Evolutionary conservation across 1,140 invertebrate genomes (phyloP).

Genomic region (Lithobius niger): DNA sequence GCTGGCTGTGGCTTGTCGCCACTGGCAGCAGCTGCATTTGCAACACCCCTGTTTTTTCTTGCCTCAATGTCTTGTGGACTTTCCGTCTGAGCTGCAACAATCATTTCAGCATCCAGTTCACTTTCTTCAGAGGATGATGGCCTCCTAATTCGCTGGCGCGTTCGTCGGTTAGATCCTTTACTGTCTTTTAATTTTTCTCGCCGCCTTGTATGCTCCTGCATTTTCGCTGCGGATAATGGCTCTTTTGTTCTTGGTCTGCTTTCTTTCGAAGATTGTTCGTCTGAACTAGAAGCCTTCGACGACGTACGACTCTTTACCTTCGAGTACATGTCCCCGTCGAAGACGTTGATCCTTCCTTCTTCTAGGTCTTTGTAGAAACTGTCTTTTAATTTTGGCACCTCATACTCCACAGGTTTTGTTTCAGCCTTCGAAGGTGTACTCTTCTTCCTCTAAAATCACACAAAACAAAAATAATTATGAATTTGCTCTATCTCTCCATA

Average conservation of each 20-base stretch:
- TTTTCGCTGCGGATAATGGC: too few species aligned
- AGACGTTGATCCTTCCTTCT: background rate
- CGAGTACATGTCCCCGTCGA: conserved; percentile 4
- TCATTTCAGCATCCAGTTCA: background rate
- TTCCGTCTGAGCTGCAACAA: background rate
- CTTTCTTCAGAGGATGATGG: background rate
- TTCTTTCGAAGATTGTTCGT: too few species aligned
- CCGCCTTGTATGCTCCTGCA: background rate
- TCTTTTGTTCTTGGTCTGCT: too few species aligned
- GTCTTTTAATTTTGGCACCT: background rate
- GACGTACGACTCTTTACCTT: conserved; percentile 1
- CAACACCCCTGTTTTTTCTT: background rate
- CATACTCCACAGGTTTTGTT: too few species aligned
- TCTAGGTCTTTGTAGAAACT: conserved; percentile 1
- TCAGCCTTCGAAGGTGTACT: too few species aligned
- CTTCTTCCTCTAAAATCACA: too few species aligned
- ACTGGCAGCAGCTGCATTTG: background rate
- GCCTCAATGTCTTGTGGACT: background rate
- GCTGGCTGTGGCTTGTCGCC: too few species aligned
- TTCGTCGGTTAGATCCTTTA: too few species aligned
- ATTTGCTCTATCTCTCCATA: too few species aligned
- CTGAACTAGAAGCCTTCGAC: too few species aligned
- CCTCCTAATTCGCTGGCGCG: background rate
- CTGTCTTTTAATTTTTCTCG: background rate
- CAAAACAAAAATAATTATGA: too few species aligned